These are phyloP conservation scores for Loripinus fragilis DNA, from an alignment of 2,888 invertebrate genomes.

Conservation along the genomic window DNA sequence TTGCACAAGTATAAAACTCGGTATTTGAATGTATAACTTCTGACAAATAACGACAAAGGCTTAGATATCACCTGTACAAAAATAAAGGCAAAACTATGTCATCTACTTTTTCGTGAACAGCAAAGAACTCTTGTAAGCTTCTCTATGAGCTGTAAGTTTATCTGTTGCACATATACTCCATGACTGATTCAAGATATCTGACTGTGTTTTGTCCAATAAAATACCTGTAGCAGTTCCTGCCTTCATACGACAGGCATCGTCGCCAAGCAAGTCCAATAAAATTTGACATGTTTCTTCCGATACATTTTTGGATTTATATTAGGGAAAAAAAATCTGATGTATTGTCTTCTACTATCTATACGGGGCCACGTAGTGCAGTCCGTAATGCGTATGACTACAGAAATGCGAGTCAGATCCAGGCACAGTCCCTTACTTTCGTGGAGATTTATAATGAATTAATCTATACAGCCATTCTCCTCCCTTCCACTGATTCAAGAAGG, in stretches of 20 bases:
- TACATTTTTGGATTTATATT: background rate
- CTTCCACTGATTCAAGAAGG: too few relatives aligned
- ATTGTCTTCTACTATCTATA: too few relatives aligned
- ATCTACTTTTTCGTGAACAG: conserved; percentile 22
- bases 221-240: background rate
- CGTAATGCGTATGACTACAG: too few relatives aligned
- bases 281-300: background rate
- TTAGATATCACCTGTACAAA: conserved; percentile 20
- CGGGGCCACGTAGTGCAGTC: too few relatives aligned
- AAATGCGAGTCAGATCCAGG: too few relatives aligned
- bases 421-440: too few relatives aligned
- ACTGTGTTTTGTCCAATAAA: conserved; percentile 28
- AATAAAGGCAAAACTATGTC: conserved; percentile 2
- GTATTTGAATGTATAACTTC: conserved; percentile 15
- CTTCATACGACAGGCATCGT: background rate
- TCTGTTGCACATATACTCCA: conserved; percentile 29
- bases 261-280: conserved; percentile 5
- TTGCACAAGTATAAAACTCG: too few relatives aligned
- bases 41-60: conserved; percentile 14
- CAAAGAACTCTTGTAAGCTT: conserved; percentile 31
- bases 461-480: too few relatives aligned
- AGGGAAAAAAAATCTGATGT: background rate
- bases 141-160: conserved; percentile 36
- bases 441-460: too few relatives aligned
- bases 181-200: conserved; percentile 28